phyloP scores from a whole-genome alignment of 2,113 vertebrate species.

The Aspiorhynchus laticeps region DNA sequence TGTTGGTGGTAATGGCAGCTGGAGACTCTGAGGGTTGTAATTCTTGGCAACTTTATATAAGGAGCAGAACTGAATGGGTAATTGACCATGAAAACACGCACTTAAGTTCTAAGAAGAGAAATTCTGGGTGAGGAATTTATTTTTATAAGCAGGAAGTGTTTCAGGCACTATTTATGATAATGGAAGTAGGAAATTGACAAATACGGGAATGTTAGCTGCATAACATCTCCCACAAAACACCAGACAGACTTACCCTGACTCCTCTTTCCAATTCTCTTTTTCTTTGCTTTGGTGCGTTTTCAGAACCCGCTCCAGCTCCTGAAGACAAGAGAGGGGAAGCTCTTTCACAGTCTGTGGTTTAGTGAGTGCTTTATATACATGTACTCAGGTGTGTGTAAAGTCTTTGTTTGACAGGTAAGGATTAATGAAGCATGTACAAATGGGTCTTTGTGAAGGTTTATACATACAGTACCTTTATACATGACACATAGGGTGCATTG shows the following conservation, averaged over 20 bases:
- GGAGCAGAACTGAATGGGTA: no score
- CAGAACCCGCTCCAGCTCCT: slow-evolving; percentile 87
- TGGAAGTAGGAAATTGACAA: not conserved
- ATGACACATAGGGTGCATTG: slow-evolving; percentile 80
- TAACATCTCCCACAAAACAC: not conserved
- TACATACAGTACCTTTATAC: slow-evolving; percentile 82
- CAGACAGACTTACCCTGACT: slow-evolving; percentile 82
- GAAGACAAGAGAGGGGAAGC: slow-evolving; percentile 35
- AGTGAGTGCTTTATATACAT: not conserved
- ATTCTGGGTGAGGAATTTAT: not conserved
- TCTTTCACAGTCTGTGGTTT: not conserved
- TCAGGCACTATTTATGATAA: not conserved
- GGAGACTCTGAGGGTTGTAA: not conserved
- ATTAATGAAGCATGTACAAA: not conserved
- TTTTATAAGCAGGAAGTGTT: not conserved
- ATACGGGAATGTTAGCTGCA: not conserved
- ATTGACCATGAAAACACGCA: not conserved
- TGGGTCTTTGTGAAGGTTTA: slow-evolving; percentile 11
- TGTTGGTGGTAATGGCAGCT: not conserved
- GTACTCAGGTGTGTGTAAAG: not conserved
- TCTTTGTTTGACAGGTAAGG: no score
- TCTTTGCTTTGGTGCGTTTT: slow-evolving; percentile 84
- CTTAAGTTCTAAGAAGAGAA: not conserved
- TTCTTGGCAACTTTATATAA: no score
- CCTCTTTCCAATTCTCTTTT: slow-evolving; percentile 84